Evolutionary conservation across 2,113 vertebrate species (phyloP).

Genomic region (Rhinolophus ferrumequinum): DNA sequence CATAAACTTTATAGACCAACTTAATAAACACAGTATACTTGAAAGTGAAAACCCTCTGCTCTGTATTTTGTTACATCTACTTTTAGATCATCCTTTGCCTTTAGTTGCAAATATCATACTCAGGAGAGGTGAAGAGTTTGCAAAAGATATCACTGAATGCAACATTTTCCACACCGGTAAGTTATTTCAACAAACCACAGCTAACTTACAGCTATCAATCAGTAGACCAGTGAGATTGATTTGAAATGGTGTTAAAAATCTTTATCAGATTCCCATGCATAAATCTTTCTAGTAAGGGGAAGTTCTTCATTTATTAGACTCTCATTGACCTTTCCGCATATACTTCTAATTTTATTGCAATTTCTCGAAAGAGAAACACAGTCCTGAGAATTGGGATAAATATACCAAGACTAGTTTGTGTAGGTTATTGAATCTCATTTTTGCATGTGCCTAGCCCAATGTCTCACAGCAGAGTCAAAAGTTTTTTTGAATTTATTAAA

Average conservation of each 20-base stretch:
- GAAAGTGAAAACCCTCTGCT: not conserved
- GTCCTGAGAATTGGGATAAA: not conserved
- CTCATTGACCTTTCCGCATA: not conserved
- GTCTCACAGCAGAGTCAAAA: not conserved
- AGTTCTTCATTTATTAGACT: constrained; percentile 11
- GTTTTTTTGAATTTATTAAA: not conserved
- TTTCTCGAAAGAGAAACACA: constrained; percentile 15
- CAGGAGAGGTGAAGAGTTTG: not conserved
- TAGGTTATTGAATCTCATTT: not conserved
- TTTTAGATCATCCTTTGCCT: not conserved
- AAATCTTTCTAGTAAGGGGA: not conserved
- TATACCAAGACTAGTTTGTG: not conserved
- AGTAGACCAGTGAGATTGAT: not conserved
- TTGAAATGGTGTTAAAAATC: not conserved
- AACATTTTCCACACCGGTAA: not conserved
- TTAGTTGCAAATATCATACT: not conserved
- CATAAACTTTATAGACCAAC: not conserved
- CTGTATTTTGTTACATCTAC: not conserved
- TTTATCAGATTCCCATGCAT: constrained; percentile 4
- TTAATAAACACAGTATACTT: not conserved
- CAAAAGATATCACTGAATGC: not conserved
- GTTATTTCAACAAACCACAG: not conserved
- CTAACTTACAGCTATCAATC: not conserved
- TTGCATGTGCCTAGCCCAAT: not conserved
- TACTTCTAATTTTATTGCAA: not conserved